Percentiles rank a stretch among this genome's conserved stretches.
Conservation (phyloP, 1,140 invertebrate genomes). For the Amphibalanus amphitrite region DNA sequence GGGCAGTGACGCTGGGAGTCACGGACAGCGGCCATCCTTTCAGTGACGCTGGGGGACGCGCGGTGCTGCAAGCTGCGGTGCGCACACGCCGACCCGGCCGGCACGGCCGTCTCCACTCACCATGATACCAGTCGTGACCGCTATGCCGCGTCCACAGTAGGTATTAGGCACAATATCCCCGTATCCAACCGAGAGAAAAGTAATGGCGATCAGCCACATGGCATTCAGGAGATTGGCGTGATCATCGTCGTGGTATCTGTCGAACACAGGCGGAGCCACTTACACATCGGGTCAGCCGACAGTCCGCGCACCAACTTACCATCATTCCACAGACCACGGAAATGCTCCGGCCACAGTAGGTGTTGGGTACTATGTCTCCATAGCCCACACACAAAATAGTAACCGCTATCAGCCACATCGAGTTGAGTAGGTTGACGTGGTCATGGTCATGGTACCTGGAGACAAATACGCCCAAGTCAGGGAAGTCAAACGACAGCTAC, state of each 20-base stretch:
- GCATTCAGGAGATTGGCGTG: slow-evolving; percentile 94
- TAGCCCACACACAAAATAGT: slow-evolving; percentile 64
- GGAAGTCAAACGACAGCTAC: neutral
- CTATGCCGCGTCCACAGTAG: slow-evolving; percentile 94
- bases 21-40: too few relatives aligned
- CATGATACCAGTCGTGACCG: slow-evolving; percentile 96
- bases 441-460: slow-evolving; percentile 64
- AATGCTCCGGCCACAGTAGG: slow-evolving; percentile 78
- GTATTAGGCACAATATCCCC: slow-evolving; percentile 99
- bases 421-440: slow-evolving; percentile 77
- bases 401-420: slow-evolving; percentile 82
- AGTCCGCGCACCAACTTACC: slow-evolving; percentile 44
- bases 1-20: too few relatives aligned
- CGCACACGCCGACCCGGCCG: too few relatives aligned
- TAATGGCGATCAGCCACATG: slow-evolving; percentile 98
- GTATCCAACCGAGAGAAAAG: slow-evolving; percentile 95
- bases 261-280: slow-evolving; percentile 16
- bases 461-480: slow-evolving; percentile 15
- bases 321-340: slow-evolving; percentile 80
- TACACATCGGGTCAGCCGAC: slow-evolving; percentile 12
- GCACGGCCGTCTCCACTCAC: slow-evolving; percentile 41
- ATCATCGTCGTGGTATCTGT: slow-evolving; percentile 87
- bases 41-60: too few relatives aligned
- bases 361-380: slow-evolving; percentile 83
- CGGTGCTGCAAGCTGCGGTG: too few relatives aligned